Evolutionary conservation across 2,113 vertebrate species (phyloP).

Genomic region (Tinamus guttatus): DNA sequence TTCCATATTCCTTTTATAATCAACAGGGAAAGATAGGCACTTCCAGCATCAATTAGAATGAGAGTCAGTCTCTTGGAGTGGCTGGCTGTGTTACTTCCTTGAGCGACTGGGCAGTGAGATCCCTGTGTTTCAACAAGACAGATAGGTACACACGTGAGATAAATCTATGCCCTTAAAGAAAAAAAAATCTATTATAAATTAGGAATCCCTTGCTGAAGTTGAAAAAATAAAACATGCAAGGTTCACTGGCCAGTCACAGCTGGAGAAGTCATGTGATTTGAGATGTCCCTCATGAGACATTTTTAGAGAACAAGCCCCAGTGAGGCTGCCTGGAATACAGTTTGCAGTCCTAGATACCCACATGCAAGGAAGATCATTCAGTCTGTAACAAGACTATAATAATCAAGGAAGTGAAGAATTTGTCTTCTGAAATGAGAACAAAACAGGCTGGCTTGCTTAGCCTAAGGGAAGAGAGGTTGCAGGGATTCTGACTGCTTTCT

Average conservation of each 20-base stretch:
- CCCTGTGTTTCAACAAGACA: not conserved
- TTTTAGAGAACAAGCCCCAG: constrained; percentile 38
- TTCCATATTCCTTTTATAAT: not conserved
- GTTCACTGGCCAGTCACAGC: constrained; percentile 25
- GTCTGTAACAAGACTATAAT: constrained; percentile 5
- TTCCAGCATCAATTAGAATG: not conserved
- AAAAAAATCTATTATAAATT: not conserved
- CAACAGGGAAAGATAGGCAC: not conserved
- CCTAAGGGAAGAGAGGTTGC: constrained; percentile 4
- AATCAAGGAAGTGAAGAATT: constrained; percentile 51
- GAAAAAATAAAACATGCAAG: constrained; percentile 3
- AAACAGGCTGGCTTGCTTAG: constrained; percentile 10
- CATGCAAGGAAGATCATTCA: constrained; percentile 45
- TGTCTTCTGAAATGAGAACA: constrained; percentile 46
- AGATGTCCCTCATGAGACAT: constrained; percentile 24
- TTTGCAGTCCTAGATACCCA: not conserved
- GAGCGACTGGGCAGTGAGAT: not conserved
- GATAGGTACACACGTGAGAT: not conserved
- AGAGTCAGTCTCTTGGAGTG: not conserved
- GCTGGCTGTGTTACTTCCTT: not conserved
- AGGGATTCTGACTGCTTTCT: not conserved
- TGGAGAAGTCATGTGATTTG: constrained; percentile 38
- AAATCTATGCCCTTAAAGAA: not conserved
- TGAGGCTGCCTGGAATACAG: constrained; percentile 63
- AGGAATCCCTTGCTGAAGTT: not conserved